Evolutionary conservation across 1,140 invertebrate species (phyloP).

Genomic region (Phthorimaea operculella): DNA sequence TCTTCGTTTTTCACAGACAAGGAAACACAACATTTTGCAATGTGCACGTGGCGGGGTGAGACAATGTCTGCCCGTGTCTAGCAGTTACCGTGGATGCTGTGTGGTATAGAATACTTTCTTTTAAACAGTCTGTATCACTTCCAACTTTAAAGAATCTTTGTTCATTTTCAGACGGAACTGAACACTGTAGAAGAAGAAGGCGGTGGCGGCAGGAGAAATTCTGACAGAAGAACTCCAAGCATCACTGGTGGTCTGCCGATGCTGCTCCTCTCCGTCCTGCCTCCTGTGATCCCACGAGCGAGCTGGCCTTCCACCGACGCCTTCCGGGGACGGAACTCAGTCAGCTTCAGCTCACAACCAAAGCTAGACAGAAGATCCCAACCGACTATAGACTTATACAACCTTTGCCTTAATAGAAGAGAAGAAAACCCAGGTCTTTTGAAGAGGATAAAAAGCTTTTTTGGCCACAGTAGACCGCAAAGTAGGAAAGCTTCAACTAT

Average conservation of each 20-base stretch:
- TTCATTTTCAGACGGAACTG: constrained; percentile 59
- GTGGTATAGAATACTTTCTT: no score
- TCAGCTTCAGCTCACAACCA: constrained; percentile 76
- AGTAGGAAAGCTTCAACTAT: constrained; percentile 74
- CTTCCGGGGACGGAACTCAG: constrained; percentile 65
- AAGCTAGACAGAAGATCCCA: constrained; percentile 69
- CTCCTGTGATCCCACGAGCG: constrained; percentile 78
- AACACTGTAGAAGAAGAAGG: constrained; percentile 60
- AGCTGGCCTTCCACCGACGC: constrained; percentile 79
- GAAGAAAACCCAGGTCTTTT: constrained; percentile 69
- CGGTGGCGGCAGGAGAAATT: constrained; percentile 29
- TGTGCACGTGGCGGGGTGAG: no score
- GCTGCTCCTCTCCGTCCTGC: constrained; percentile 76
- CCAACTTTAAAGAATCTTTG: neutral
- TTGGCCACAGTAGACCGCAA: constrained; percentile 68
- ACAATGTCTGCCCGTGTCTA: no score
- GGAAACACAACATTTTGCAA: no score
- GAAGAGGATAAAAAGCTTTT: constrained; percentile 67
- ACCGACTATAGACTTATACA: constrained; percentile 69
- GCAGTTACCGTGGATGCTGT: no score
- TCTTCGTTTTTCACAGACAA: no score
- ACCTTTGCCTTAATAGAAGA: constrained; percentile 68
- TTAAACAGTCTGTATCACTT: no score
- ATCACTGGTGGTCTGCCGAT: constrained; percentile 76
- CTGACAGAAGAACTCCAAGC: constrained; percentile 70